Evolutionary conservation across 2,113 vertebrate species (phyloP).

Genomic region (Aspiorhynchus laticeps): DNA sequence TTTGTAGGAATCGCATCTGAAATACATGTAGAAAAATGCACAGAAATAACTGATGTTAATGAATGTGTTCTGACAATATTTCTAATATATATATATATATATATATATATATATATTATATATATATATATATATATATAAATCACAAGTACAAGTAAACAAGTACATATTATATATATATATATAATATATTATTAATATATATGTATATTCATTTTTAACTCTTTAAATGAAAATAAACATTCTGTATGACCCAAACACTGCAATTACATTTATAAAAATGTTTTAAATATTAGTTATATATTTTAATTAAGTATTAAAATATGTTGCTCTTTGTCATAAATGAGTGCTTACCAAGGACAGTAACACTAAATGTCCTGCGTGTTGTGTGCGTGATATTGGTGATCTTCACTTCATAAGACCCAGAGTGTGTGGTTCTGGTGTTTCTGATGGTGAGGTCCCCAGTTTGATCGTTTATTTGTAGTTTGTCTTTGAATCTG

Average conservation of each 20-base stretch:
- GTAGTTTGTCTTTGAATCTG: neutral
- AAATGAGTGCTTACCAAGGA: constrained; percentile 1
- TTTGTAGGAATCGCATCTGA: constrained; percentile 7
- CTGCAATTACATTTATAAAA: no score
- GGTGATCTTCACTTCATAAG: constrained; percentile 20
- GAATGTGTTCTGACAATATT: neutral
- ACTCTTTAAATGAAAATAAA: no score
- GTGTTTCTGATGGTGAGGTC: constrained; percentile 17
- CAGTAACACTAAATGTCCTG: neutral
- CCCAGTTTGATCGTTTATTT: neutral
- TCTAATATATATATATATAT: neutral
- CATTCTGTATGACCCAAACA: no score
- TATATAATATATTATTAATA: no score
- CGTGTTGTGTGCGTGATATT: neutral
- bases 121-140: no score
- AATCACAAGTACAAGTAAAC: no score
- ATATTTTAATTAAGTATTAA: no score
- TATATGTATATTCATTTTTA: no score
- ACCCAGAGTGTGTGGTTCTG: constrained; percentile 1
- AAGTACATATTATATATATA: no score
- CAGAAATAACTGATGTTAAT: neutral
- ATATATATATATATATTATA: no score
- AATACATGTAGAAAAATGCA: neutral
- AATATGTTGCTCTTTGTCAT: no score
- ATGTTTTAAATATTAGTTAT: no score